Conservation (phyloP, 2,113 vertebrate genomes). For the Columba janthina region DNA sequence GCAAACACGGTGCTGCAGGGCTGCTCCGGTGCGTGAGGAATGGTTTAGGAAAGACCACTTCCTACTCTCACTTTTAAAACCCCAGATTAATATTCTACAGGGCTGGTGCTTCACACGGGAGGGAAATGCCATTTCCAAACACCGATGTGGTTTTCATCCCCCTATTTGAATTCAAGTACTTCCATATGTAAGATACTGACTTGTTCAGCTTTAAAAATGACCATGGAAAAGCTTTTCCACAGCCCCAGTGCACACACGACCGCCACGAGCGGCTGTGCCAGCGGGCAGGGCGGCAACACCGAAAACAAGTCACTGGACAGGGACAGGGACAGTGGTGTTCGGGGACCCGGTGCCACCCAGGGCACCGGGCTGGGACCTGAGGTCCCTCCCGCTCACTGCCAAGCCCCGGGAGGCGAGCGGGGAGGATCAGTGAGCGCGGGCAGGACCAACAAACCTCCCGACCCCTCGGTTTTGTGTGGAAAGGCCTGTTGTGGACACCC, state of each 20-base stretch:
- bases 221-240: not conserved
- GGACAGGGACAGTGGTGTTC: not conserved
- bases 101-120: not conserved
- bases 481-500: not conserved
- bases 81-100: not conserved
- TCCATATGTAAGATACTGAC: not conserved
- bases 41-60: not conserved
- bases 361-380: no score
- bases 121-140: not conserved
- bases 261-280: not conserved
- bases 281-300: not conserved
- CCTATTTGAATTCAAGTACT: not conserved
- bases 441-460: not conserved
- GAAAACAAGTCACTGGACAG: fast-evolving
- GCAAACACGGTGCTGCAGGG: not conserved
- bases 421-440: not conserved
- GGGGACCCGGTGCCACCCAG: not conserved
- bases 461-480: not conserved
- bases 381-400: not conserved
- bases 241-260: no score
- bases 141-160: not conserved
- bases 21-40: not conserved
- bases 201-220: not conserved
- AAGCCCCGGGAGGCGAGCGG: fast-evolving
- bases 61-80: not conserved